A percentile compares a stretch with the other conserved stretches of the same genome.
phyloP scores from a whole-genome alignment of 2,797 vertebrate species.

The Furcifer pardalis region DNA sequence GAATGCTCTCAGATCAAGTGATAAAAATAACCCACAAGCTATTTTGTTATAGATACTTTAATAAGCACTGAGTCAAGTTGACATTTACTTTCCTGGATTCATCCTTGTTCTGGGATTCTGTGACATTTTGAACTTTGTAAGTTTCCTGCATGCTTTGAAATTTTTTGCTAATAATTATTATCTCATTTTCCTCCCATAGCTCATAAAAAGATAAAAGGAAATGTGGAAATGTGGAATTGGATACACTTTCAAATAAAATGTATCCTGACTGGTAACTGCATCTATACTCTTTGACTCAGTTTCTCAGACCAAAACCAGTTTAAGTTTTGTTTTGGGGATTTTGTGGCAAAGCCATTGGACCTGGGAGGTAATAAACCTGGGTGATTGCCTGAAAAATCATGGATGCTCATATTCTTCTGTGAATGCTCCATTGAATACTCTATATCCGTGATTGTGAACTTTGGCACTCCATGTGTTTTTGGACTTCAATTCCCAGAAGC shows the following conservation, averaged over 20 bases:
- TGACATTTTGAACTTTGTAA: background rate
- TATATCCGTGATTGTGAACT: no score
- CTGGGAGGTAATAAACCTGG: no score
- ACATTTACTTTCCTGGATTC: background rate
- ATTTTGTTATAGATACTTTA: background rate
- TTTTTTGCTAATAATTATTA: background rate
- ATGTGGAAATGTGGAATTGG: background rate
- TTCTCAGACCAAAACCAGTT: no score
- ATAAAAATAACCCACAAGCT: background rate
- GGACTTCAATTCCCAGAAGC: no score
- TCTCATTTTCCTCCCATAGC: background rate
- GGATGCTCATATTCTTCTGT: no score
- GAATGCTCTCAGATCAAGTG: background rate
- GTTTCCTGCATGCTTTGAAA: background rate
- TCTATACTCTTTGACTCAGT: background rate
- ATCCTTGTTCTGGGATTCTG: background rate
- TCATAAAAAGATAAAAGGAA: background rate
- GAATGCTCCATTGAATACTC: no score
- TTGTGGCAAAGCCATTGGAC: no score
- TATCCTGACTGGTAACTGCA: background rate
- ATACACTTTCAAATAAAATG: background rate
- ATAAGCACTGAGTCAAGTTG: background rate
- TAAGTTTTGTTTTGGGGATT: no score
- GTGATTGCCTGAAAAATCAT: no score
- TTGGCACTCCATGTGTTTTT: no score